phyloP scores from a whole-genome alignment of 2,797 vertebrate species.

The Eupleurogrammus muticus region DNA sequence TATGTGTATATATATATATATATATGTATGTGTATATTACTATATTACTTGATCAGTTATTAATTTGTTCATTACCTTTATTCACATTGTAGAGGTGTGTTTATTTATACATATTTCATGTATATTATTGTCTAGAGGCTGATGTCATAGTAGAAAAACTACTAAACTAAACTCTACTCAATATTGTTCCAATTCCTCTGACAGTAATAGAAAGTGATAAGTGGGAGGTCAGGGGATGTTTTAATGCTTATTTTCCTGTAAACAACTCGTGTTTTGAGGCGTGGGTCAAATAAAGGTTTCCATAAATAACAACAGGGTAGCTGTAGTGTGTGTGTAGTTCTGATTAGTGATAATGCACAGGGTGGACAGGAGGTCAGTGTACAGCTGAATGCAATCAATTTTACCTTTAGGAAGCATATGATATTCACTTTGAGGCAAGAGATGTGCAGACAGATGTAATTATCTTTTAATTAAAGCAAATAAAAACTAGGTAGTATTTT shows the following conservation, averaged over 20 bases:
- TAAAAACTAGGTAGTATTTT: too few relatives aligned
- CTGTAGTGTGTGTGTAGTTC: background rate
- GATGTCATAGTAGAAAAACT: background rate
- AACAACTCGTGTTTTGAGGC: background rate
- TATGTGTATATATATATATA: too few relatives aligned
- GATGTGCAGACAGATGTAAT: background rate
- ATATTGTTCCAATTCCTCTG: background rate
- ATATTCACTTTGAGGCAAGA: background rate
- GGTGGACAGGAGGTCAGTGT: background rate
- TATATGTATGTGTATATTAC: too few relatives aligned
- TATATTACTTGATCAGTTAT: background rate
- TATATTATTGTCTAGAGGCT: too few relatives aligned
- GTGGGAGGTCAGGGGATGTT: background rate
- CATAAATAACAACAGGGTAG: background rate
- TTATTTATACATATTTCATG: too few relatives aligned
- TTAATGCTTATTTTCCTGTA: background rate
- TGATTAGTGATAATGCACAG: background rate
- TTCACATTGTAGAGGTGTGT: background rate
- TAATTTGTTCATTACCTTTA: background rate
- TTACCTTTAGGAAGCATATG: background rate
- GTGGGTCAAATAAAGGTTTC: slow-evolving; percentile 1
- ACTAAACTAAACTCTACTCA: background rate
- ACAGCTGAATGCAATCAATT: background rate
- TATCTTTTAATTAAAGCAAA: too few relatives aligned
- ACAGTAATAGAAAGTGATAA: too few relatives aligned